A percentile compares a stretch with the other conserved stretches of the same genome.
These are phyloP conservation scores for Halichoerus grypus DNA, from an alignment of 2,113 vertebrate genomes.

Conservation along the genomic window DNA sequence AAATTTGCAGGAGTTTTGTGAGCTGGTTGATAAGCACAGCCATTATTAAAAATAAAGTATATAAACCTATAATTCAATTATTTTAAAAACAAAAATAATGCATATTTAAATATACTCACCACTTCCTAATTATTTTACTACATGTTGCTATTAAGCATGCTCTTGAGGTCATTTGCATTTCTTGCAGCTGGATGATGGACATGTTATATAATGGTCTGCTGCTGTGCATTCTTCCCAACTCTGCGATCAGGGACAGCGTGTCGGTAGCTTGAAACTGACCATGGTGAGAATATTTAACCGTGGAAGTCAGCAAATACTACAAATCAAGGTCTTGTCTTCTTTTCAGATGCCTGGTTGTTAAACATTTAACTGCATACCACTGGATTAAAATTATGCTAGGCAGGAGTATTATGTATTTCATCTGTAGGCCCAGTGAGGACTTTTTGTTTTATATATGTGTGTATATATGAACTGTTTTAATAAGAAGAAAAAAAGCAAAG, in stretches of 20 bases:
- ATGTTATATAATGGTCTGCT: accelerated
- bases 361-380: neutral
- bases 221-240: neutral
- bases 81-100: neutral
- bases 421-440: neutral
- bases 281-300: neutral
- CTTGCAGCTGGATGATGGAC: neutral
- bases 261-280: neutral
- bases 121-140: neutral
- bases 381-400: neutral
- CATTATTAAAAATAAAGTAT: neutral
- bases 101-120: neutral
- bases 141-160: neutral
- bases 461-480: neutral
- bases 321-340: neutral
- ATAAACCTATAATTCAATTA: neutral
- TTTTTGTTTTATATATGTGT: neutral
- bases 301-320: neutral
- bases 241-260: neutral
- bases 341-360: neutral
- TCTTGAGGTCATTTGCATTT: neutral
- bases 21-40: neutral
- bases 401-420: neutral
- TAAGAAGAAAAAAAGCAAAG: neutral
- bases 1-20: constrained; percentile 15